Conservation (phyloP, 2,113 vertebrate genomes). For the Clarias magur region DNA sequence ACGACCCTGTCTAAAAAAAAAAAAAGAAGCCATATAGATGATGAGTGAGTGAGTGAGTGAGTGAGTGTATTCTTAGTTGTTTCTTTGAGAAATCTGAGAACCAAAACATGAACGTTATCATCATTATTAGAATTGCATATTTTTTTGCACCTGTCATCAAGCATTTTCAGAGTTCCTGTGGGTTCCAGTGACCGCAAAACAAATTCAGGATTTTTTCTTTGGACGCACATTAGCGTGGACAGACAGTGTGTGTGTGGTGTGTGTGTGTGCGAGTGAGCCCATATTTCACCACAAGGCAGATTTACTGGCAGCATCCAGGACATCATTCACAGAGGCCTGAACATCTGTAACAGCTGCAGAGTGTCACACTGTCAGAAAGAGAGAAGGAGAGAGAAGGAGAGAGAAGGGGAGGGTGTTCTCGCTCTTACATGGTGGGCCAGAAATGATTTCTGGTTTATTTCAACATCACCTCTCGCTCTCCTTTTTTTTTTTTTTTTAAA, state of each 20-base stretch:
- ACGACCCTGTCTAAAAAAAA: too few relatives aligned
- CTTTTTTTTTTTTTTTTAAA: neutral
- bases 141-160: neutral
- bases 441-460: constrained; percentile 67
- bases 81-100: too few relatives aligned
- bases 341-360: constrained; percentile 47
- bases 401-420: constrained; percentile 47
- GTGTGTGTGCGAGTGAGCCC: constrained; percentile 42
- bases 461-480: constrained; percentile 53
- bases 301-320: constrained; percentile 37
- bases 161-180: neutral
- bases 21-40: too few relatives aligned
- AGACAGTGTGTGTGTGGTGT: constrained; percentile 9
- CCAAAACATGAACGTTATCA: too few relatives aligned
- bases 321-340: constrained; percentile 41
- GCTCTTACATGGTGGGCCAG: constrained; percentile 32
- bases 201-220: neutral
- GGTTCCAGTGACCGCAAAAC: neutral
- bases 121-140: neutral
- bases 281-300: constrained; percentile 30
- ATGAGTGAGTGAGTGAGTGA: too few relatives aligned
- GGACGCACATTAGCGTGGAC: neutral
- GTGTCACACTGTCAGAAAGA: constrained; percentile 35
- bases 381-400: constrained; percentile 58
- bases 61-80: neutral